Conservation (phyloP, 1,140 invertebrate species). For the Calosoma granatense region DNA sequence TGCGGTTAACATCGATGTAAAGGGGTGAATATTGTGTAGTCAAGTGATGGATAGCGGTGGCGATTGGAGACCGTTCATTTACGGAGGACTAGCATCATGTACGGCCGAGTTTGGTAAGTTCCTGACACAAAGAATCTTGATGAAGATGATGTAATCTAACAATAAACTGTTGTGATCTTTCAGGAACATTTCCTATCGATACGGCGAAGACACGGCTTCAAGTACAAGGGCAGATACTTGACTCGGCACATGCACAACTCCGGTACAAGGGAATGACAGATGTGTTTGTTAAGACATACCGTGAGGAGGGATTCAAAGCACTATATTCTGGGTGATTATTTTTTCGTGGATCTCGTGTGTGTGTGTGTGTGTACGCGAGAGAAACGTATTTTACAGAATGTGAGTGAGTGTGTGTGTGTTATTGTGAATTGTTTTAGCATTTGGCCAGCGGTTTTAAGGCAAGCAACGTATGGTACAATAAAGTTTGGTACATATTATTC, state of each 20-base stretch:
- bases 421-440: too few relatives aligned
- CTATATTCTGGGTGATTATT: constrained; percentile 71
- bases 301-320: constrained; percentile 66
- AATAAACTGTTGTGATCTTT: constrained; percentile 15
- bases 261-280: constrained; percentile 88
- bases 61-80: constrained; percentile 84
- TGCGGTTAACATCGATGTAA: too few relatives aligned
- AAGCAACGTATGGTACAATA: constrained; percentile 92
- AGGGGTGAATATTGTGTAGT: too few relatives aligned
- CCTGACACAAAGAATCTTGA: too few relatives aligned
- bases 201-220: constrained; percentile 93
- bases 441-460: constrained; percentile 79
- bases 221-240: constrained; percentile 84
- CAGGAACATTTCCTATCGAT: constrained; percentile 96
- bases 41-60: constrained; percentile 44
- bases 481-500: constrained; percentile 96
- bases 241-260: constrained; percentile 60
- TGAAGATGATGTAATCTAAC: too few relatives aligned
- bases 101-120: constrained; percentile 83
- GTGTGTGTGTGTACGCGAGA: neutral
- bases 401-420: constrained; percentile 12
- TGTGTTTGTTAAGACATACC: constrained; percentile 73
- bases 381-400: neutral
- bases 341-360: too few relatives aligned
- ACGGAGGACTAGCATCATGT: constrained; percentile 86